Base-by-base conservation (phyloP, 1,140 invertebrate genomes). In the Drosophila burlai region DNA sequence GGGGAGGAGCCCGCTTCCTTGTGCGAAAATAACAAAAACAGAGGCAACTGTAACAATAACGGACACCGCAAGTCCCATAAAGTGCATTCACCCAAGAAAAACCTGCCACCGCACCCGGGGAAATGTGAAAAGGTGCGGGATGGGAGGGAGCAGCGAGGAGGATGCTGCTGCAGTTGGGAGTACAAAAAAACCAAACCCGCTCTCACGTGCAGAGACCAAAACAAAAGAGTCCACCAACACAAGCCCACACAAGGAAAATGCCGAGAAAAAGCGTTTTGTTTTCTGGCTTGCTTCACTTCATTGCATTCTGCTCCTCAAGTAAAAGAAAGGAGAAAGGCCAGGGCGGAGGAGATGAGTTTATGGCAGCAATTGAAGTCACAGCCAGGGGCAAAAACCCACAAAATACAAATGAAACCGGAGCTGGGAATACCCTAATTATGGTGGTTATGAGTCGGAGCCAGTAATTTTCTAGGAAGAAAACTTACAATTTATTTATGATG, bases 21-120 rank as follows among this genome's bases (percentile, higher is more conserved):
- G 18, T 38, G 18, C 57, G 13, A 55, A 71, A 68, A 68, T 43
- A 71, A 71, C 65, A 50, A 71, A 68, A 46, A 43, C 67, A 40
- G 38, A 54, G 67, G 67, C 64, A 68, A 68, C 67, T 71, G 71
- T 38, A 74, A 75, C 72, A 75, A 74, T 75, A 85, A 64, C 57
- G 72, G 62, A 59, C 65, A 80, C 65, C 81, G 73, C 82, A 72
- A 63, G 60, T 52, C 68, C 58, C 76, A 61, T 76, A 87, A 83
- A 83, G 84, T 87, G 80, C 84, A 87, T 87, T 87, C 83, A 87
- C 83, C 67, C 67, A 57, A 69, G 67, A 68, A 43, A 68, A 66
- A 64, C 81, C 83, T 71, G 54, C 40, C 65, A 65, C 45, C 47
- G 43, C 31, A 31, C 31, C 29, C 62, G 62, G 63, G 58, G 42